Evolutionary conservation across 2,888 invertebrate genomes (phyloP), one percentile per base, ranked within the genome.

Genomic region (Calliopum simillimum): DNA sequence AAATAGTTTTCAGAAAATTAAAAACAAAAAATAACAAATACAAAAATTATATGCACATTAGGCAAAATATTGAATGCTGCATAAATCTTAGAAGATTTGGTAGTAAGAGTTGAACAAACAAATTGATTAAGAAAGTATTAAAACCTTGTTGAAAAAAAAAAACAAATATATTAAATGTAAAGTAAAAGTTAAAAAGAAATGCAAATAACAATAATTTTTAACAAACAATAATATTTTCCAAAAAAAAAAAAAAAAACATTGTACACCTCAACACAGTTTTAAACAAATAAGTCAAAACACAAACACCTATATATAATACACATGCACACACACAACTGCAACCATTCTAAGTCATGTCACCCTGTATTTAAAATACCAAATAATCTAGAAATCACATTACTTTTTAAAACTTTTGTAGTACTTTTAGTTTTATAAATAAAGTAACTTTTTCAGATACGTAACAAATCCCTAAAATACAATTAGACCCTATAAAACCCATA

Each of bases 61-160:
- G 8, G 21, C 43, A 61, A 59, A 41, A 49, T 47, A 25, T 65
- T 43, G 14, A 61, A 56, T 41, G 44, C 55, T 47, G 68, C 44
- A 23, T 23, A 58, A 65, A 62, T 56, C 14, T 12, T 68, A 56
- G 51, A 14, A 61, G 55, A 65, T 51, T 44, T 62, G 67, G 53
- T 67, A 69, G 53, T 69, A 62, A 69, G 56, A 49, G 46, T 46
- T 58, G 47, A 16, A 41, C 21, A 23, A 68, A 25, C 23, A 46
- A 47, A 33, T 64, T 46, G 49, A 3, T 51, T 51, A 51, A 12
- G 41, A 6, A 41, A 41, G 14, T 33, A 49, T 47, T 16, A 14
- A 19, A 61, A n/a, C 19, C 19, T 3, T 23, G 33, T 33, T 33
- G 3, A 51, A 51, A n/a, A 51, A 51, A n/a, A 51, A 0, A 13